Conservation (phyloP, 2,888 invertebrate species). For the Colletes collaris region DNA sequence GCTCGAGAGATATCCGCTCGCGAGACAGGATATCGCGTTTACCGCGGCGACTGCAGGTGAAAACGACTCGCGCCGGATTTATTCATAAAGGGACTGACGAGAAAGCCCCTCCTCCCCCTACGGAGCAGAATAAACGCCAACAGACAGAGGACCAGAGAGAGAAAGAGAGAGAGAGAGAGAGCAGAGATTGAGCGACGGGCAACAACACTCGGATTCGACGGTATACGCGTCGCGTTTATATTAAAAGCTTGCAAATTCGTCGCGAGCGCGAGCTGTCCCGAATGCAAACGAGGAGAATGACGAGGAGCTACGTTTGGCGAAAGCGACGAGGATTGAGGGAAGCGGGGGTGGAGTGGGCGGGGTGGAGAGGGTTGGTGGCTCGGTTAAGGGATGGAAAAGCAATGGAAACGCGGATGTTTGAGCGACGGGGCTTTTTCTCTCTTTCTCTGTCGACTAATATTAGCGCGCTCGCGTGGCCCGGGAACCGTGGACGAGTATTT, state of each 20-base stretch:
- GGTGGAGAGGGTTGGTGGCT: conserved; percentile 2
- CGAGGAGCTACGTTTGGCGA: conserved; percentile 50
- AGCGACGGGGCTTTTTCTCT: conserved; percentile 23
- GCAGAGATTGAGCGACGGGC: conserved; percentile 41
- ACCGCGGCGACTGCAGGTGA: conserved; percentile 67
- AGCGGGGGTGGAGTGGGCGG: not conserved
- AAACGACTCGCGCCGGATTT: conserved; percentile 66
- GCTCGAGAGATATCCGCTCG: conserved; percentile 38
- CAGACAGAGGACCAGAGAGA: conserved; percentile 6
- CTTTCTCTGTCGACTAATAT: conserved; percentile 66
- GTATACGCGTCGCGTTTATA: conserved; percentile 71
- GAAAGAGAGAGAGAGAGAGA: conserved; percentile 10
- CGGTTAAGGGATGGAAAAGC: conserved; percentile 64
- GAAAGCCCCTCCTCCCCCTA: conserved; percentile 26
- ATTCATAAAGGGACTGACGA: conserved; percentile 67
- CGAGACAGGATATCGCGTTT: conserved; percentile 63
- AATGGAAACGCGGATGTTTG: conserved; percentile 67
- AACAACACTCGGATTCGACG: conserved; percentile 69
- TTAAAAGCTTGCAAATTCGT: conserved; percentile 76
- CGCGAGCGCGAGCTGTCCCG: conserved; percentile 66
- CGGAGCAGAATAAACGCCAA: conserved; percentile 28
- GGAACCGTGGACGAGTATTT: conserved; percentile 74
- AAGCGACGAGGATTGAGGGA: not conserved
- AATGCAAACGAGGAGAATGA: conserved; percentile 69
- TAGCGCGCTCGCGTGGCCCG: conserved; percentile 54